Conservation (phyloP, 2,797 vertebrate species). For the Takifugu rubripes region DNA sequence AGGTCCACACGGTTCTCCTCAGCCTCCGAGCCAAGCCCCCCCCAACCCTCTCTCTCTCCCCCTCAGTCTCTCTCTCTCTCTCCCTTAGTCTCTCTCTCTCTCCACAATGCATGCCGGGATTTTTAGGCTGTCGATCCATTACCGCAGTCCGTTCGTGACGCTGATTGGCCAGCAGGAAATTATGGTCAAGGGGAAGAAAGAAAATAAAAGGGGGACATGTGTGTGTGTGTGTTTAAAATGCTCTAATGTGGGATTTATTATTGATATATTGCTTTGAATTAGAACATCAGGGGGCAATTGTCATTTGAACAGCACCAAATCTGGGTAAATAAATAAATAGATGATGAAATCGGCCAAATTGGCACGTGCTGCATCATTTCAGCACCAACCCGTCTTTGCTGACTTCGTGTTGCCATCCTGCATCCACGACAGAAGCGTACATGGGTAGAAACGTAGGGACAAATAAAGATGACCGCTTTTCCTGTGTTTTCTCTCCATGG, state of each 20-base stretch:
- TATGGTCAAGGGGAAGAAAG: slow-evolving; percentile 2
- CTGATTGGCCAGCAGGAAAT: slow-evolving; percentile 31
- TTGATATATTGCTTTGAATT: no score
- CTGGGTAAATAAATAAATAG: no score
- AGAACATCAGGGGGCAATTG: no score
- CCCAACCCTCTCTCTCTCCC: slow-evolving; percentile 17
- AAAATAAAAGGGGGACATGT: neutral
- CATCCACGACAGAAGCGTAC: no score
- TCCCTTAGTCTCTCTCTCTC: slow-evolving; percentile 22
- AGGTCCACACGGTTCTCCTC: slow-evolving; percentile 57
- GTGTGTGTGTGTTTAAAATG: no score
- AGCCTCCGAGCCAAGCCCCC: slow-evolving; percentile 44
- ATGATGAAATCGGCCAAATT: no score
- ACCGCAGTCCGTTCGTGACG: slow-evolving; percentile 38
- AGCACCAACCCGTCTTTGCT: no score
- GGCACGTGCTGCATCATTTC: no score
- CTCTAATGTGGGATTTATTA: no score
- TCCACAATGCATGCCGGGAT: slow-evolving; percentile 77
- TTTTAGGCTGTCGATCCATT: slow-evolving; percentile 49
- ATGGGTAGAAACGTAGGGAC: no score
- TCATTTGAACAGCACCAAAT: no score
- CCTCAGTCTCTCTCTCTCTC: slow-evolving; percentile 20
- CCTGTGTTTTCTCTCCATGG: neutral
- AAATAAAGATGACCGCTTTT: neutral
- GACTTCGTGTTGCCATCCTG: no score